Base-by-base conservation (phyloP, 2,888 invertebrate species). In the Chouioia cunea region DNA sequence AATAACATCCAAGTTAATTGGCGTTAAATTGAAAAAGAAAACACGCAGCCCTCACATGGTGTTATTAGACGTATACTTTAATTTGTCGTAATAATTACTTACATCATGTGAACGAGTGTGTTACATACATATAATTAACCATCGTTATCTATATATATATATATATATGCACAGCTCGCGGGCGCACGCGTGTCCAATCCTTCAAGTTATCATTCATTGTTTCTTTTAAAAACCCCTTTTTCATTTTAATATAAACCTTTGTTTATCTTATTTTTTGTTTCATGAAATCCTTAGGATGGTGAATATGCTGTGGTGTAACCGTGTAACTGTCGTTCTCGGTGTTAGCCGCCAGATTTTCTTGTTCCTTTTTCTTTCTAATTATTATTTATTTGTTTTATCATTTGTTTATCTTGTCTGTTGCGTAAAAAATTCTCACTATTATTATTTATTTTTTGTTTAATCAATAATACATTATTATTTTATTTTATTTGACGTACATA, bases 311-410 rank as follows among this genome's bases (percentile, higher is more conserved):
- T 84, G 83, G 83, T 85, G 84, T 85, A 79, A 84, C 82, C 83
- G 84, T 85, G 84, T 85, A 83, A 84, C 83, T 85, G 85, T 85
- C 80, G 84, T 85, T 83, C 81, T 85, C 82, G 84, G 83, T 85
- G 85, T 85, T 85, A 85, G 85, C 82, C 82, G 83, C 84, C 82
- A 85, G 78, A 80, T 79, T 78, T 79, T 74, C 77, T 73, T 74
- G 76, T 76, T 78, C 77, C 78, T 78, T 76, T 78, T 78, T 78
- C 73, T 73, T 59, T n/a, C n/a, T n/a, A n/a, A 50, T 54, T 66
- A 60, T 74, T 59, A 64, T 73, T 75, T 52, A 20, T 58, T 53
- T 57, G 27, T 57, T 46, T 36, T 65, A 14, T 22, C 8, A 23
- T 58, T 58, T 15, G n/a, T 54, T 27, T 22, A 8, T 64, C 56